Percentiles rank a stretch among this genome's conserved stretches.
Evolutionary conservation across 2,113 vertebrate genomes (phyloP).

Genomic region (Siphamia tubifer): DNA sequence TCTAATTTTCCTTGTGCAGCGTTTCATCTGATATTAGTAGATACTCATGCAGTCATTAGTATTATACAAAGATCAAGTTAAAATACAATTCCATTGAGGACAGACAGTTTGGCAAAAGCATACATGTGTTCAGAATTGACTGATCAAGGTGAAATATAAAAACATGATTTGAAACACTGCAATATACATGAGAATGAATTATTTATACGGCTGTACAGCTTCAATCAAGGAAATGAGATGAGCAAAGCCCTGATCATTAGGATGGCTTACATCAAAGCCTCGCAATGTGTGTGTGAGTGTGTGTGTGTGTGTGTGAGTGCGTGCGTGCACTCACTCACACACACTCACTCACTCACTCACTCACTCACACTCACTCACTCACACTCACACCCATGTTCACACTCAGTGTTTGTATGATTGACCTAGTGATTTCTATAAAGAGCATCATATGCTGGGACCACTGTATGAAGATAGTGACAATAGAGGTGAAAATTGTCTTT

Average conservation of each 20-base stretch:
- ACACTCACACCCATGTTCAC: slow-evolving; percentile 37
- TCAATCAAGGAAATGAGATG: slow-evolving; percentile 79
- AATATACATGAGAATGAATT: slow-evolving; percentile 78
- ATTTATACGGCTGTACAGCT: slow-evolving; percentile 73
- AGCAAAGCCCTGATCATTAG: slow-evolving; percentile 74
- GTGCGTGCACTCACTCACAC: no score
- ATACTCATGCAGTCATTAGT: slow-evolving; percentile 20
- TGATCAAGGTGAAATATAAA: slow-evolving; percentile 71
- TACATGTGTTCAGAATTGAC: slow-evolving; percentile 58
- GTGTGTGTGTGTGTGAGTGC: slow-evolving; percentile 8
- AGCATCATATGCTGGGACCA: slow-evolving; percentile 44
- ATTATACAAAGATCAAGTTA: slow-evolving; percentile 2
- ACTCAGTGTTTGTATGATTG: slow-evolving; percentile 42
- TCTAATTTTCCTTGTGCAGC: background rate
- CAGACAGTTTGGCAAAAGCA: slow-evolving; percentile 55
- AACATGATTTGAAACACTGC: slow-evolving; percentile 68
- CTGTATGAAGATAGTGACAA: slow-evolving; percentile 30
- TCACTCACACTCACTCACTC: no score
- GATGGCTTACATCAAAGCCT: slow-evolving; percentile 75
- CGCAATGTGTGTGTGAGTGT: slow-evolving; percentile 47
- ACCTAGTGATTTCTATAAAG: slow-evolving; percentile 51
- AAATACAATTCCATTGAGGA: slow-evolving; percentile 31
- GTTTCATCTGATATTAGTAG: slow-evolving; percentile 1
- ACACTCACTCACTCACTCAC: no score
- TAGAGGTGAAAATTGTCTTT: slow-evolving; percentile 18